Evolutionary conservation across 2,888 invertebrate species (phyloP), one percentile per base, ranked within the genome.

Genomic region (Cephalotes varians): DNA sequence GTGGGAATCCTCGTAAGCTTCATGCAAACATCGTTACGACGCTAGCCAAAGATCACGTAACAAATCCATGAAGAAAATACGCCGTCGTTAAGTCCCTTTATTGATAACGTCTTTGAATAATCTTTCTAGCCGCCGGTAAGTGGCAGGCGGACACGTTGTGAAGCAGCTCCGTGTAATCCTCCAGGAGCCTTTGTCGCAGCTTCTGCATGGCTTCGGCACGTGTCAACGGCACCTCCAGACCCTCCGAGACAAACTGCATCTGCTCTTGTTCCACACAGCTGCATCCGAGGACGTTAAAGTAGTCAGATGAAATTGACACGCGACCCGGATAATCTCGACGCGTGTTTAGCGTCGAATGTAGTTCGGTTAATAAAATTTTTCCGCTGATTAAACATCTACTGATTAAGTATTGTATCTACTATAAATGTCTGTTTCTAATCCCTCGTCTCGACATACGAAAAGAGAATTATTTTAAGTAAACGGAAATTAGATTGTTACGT

Each of bases 241-340:
- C 92, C 82, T 95, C 95, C 34, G 95, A 94, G 18, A 95, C 95
- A 81, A 95, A 94, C 86, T 95, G 95, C 79, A 96, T 94, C 85
- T 95, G 92, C 86, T 95, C 95, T 85, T 95, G 95, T 87, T 96
- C 95, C 21, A 95, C 94, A 89, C 96, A 96, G 86, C 95, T 95
- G 83, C 81, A 88, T 28, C 7, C 44, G 77, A 60, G 1, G 15
- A 6, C 15, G 28, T 67, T 37, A 64, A 56, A 64, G 12, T 49
- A 21, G 25, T 54, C 51, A 31, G 15, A 37, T 28, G n/a, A 37
- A 40, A 3, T 37, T 25, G n/a, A 47, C 7, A 34, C 1, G 21
- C 1, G 40, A 4, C 4, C 10, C 34, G 21, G 10, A 21, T 49
- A 54, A 54, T n/a, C 65, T 64, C 51, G 28, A 49, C 15, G 5